Evolutionary conservation across 1,140 invertebrate genomes (phyloP).

Genomic region (Rhagoletis zephyria): DNA sequence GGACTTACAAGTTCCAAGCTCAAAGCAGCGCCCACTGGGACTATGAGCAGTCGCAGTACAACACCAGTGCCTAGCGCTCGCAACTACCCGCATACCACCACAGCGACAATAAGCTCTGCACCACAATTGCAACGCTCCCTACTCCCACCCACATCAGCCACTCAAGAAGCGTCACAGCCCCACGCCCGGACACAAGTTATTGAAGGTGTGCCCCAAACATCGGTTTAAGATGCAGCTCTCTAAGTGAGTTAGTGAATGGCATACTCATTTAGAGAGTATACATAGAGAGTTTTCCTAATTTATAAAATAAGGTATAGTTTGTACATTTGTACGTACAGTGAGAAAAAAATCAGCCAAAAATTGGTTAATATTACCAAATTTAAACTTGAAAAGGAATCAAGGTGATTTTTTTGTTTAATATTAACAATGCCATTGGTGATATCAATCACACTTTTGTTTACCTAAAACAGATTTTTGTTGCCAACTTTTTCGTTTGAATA

Average conservation of each 20-base stretch:
- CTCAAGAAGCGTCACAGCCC: conserved; percentile 37
- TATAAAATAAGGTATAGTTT: too few species aligned
- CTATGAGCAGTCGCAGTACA: conserved; percentile 65
- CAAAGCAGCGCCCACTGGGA: conserved; percentile 53
- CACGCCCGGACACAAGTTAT: conserved; percentile 67
- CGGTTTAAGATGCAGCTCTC: conserved; percentile 72
- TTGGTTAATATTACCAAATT: too few species aligned
- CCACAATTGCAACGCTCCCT: background rate
- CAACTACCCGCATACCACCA: conserved; percentile 61
- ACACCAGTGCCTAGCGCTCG: conserved; percentile 68
- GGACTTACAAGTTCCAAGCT: conserved; percentile 10
- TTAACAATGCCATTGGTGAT: too few species aligned
- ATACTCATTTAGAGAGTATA: conserved; percentile 1
- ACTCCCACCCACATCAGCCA: background rate
- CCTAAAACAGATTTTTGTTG: too few species aligned
- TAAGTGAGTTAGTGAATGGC: conserved; percentile 57
- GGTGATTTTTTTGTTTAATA: too few species aligned
- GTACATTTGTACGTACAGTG: too few species aligned
- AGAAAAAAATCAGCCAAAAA: too few species aligned
- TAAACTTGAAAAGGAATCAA: too few species aligned
- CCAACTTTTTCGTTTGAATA: too few species aligned
- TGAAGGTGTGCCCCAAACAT: conserved; percentile 71
- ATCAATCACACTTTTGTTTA: too few species aligned
- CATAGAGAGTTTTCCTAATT: too few species aligned
- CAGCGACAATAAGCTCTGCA: conserved; percentile 63